These are phyloP conservation scores for Melanotaenia nigrans DNA, from an alignment of 2,797 vertebrate species.

Conservation along the genomic window DNA sequence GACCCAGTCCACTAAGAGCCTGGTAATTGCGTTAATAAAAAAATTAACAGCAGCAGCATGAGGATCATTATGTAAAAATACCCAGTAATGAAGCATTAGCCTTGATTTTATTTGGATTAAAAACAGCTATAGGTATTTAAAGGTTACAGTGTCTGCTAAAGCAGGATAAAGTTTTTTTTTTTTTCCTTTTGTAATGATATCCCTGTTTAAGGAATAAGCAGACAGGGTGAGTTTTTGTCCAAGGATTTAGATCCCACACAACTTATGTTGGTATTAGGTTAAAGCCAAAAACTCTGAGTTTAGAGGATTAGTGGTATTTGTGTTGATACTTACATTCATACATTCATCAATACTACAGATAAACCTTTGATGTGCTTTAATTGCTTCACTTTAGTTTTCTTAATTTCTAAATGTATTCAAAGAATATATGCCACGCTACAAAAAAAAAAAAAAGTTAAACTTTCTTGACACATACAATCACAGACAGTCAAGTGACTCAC, in stretches of 20 bases:
- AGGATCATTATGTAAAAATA: constrained; percentile 90
- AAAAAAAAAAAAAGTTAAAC: background rate
- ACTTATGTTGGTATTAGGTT: background rate
- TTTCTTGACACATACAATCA: background rate
- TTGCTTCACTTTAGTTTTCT: background rate
- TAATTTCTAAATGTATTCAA: background rate
- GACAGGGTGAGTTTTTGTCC: constrained; percentile 9
- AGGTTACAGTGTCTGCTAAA: constrained; percentile 73
- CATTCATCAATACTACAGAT: background rate
- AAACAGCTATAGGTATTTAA: constrained; percentile 84
- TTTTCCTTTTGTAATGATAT: constrained; percentile 39
- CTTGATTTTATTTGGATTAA: constrained; percentile 89
- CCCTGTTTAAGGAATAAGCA: constrained; percentile 31
- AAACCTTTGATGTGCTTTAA: background rate
- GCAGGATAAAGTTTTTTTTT: constrained; percentile 52
- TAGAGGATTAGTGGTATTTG: too few species aligned
- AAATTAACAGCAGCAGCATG: constrained; percentile 84
- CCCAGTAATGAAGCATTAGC: constrained; percentile 87
- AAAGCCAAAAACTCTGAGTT: background rate
- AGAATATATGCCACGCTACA: background rate
- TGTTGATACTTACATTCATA: too few species aligned
- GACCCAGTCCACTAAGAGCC: constrained; percentile 83
- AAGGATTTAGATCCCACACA: constrained; percentile 17
- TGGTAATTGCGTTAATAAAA: constrained; percentile 87
- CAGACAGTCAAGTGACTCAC: background rate